Evolutionary conservation across 1,140 invertebrate genomes (phyloP).

Genomic region (Proctacanthus coquilletti): DNA sequence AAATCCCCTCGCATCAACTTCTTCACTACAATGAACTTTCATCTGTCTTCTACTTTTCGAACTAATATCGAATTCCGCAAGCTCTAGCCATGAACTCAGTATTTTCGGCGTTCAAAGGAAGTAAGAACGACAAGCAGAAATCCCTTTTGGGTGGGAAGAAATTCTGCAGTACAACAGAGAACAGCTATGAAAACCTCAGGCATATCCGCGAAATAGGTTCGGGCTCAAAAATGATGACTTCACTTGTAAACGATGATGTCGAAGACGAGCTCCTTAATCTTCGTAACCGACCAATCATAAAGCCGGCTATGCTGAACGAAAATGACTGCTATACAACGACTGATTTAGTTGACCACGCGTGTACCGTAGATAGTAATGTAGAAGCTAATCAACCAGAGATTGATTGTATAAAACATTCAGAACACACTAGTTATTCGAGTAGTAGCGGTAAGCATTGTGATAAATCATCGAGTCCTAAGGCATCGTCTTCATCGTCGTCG

Average conservation of each 20-base stretch:
- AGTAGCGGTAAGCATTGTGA: too few relatives aligned
- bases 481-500: too few relatives aligned
- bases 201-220: conserved; percentile 29
- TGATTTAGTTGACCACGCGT: conserved; percentile 12
- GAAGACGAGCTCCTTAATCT: conserved; percentile 12
- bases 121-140: conserved; percentile 15
- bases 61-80: too few relatives aligned
- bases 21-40: too few relatives aligned
- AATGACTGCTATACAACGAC: too few relatives aligned
- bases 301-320: not conserved
- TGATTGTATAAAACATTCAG: too few relatives aligned
- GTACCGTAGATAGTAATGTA: too few relatives aligned
- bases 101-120: conserved; percentile 29
- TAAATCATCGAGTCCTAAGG: too few relatives aligned
- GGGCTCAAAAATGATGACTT: conserved; percentile 22
- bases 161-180: conserved; percentile 17
- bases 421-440: too few relatives aligned
- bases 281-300: conserved; percentile 6
- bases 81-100: conserved; percentile 32
- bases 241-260: conserved; percentile 13
- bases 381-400: too few relatives aligned
- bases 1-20: too few relatives aligned
- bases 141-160: not conserved
- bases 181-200: conserved; percentile 25
- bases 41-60: too few relatives aligned